Evolutionary conservation across 2,797 vertebrate species (phyloP), one percentile per base, ranked within the genome.

Genomic region (Neostethus bicornis): DNA sequence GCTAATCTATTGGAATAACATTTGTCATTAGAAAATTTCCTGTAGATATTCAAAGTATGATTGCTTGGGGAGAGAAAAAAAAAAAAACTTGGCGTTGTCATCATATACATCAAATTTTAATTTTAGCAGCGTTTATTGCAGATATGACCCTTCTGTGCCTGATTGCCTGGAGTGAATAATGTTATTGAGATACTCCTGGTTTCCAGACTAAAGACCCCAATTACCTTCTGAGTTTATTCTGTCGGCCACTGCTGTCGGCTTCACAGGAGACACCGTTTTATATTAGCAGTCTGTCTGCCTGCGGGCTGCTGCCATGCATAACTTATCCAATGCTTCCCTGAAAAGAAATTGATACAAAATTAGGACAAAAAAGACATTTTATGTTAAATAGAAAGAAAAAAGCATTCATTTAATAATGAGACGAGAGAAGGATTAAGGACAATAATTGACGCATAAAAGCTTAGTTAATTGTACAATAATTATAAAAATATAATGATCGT

Each of bases 131-230:
- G 12, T 48, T 14, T 54, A 0, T 44, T 32, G 37, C 60, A 59
- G 52, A 73, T 77, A 37, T 50, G 34, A 72, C 74, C 61, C 59
- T 20, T 73, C 64, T 66, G 70, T 53, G 71, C 69, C 38, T 46
- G 53, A 63, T 73, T 60, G 44, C 60, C 55, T 20, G 11, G 39
- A 55, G 45, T 35, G 66, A 71, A 63, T 74, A 57, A 70, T 49
- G 47, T 70, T 43, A 53, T 46, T 49, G 51, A 62, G 47, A 66
- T 41, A 41, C 16, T 17, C 23, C 13, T 56, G 53, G 61, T 73
- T 75, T 52, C 48, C 57, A 84, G 70, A 80, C 76, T 74, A 67
- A 78, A 86, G 67, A 83, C 66, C 66, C 46, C 73, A 76, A 78
- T 82, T 73, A 81, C 56, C 57, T 79, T 61, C 64, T 35, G 66